Evolutionary conservation across 1,140 invertebrate species (phyloP).

Genomic region (Spodoptera frugiperda): DNA sequence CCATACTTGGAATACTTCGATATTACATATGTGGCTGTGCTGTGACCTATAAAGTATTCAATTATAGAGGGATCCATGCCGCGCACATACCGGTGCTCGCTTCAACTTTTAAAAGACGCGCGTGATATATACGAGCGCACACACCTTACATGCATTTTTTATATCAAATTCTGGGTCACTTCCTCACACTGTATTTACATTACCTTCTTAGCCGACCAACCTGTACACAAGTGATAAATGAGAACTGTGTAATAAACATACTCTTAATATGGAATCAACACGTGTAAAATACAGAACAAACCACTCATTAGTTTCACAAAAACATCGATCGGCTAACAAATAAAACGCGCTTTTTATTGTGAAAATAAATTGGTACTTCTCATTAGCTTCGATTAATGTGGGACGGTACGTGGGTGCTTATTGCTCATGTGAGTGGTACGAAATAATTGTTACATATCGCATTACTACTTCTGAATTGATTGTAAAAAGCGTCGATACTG

Average conservation of each 20-base stretch:
- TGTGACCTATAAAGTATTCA: conserved; percentile 39
- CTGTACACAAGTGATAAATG: no score
- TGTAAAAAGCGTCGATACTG: background rate
- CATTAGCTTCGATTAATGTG: no score
- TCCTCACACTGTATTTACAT: no score
- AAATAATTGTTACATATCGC: conserved; percentile 7
- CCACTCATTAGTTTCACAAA: no score
- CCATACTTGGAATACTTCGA: background rate
- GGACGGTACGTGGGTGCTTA: background rate
- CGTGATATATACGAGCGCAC: background rate
- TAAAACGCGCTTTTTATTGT: background rate
- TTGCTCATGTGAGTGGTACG: background rate
- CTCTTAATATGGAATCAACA: no score
- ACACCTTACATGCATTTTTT: background rate
- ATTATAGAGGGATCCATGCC: conserved; percentile 32
- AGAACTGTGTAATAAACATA: no score
- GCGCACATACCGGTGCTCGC: conserved; percentile 12
- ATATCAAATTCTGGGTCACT: no score
- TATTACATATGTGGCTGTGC: conserved; percentile 10
- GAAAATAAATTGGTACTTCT: no score
- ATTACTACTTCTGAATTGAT: background rate
- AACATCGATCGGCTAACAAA: no score
- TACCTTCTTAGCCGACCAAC: no score
- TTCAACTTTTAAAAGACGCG: conserved; percentile 26
- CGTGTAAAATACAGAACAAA: no score